phyloP scores from a whole-genome alignment of 2,797 vertebrate species.

The Helostoma temminkii region DNA sequence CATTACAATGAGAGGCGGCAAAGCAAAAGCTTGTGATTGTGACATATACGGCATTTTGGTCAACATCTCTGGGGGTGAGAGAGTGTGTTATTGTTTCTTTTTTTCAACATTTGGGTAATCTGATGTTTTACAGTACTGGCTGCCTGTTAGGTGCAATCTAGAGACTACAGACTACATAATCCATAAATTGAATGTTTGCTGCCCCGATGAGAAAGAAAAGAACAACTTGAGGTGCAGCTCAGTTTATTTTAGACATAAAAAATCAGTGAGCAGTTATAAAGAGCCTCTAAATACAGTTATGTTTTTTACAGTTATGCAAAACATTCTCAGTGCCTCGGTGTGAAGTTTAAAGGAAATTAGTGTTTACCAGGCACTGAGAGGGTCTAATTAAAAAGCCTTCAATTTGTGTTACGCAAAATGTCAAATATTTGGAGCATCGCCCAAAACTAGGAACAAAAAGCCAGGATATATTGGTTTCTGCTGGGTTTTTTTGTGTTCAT shows the following conservation, averaged over 20 bases:
- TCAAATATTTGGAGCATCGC: not conserved
- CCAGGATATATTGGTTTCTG: not conserved
- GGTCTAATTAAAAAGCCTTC: not conserved
- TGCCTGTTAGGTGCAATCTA: not conserved
- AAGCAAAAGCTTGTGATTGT: no score
- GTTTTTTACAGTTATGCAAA: no score
- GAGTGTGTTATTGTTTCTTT: not conserved
- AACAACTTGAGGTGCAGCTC: not conserved
- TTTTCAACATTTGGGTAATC: not conserved
- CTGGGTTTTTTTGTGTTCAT: not conserved
- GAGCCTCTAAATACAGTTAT: not conserved
- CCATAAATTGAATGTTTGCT: not conserved
- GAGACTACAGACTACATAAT: not conserved
- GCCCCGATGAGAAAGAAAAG: not conserved
- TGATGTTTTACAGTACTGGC: no score
- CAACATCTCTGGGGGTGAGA: no score
- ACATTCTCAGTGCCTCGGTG: not conserved
- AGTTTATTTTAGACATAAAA: not conserved
- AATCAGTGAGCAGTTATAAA: not conserved
- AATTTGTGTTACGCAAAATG: conserved; percentile 2
- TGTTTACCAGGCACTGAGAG: conserved; percentile 2
- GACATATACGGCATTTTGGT: not conserved
- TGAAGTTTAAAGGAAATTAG: not conserved
- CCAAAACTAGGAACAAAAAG: not conserved
- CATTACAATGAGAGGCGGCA: no score